Base-by-base conservation (phyloP, 2,797 vertebrate species). In the Apogon hyalosoma region DNA sequence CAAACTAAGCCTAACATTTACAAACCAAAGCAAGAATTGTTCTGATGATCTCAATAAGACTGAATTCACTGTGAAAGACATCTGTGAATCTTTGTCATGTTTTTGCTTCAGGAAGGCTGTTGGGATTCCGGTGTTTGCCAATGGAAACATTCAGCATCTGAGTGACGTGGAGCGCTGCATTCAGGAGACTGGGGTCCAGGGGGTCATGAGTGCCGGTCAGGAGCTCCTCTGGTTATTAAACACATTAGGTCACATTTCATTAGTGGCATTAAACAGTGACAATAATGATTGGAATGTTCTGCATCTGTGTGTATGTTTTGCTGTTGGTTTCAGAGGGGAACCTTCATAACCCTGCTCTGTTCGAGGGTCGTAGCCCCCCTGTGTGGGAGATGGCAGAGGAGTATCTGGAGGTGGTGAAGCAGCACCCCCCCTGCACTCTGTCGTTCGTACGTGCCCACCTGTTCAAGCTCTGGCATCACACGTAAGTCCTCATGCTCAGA, bases 401-500 rank as follows among this genome's bases (percentile, higher is more conserved):
- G 76, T 99, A 99, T 63, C 91, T 99, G 52, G 95, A 95, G 70
- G 92, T 98, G 51, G 97, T 98, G 47, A 91, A 79, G 63, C 91
- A 92, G 77, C 82, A 96, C 69, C 90, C 96, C 1, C 97, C 97
- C 24, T 97, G 96, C 82, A 95, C 95, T 0, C 86, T 98, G 80
- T 99, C 98, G 69, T 97, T 90, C 0, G 94, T 98, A 58, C 94
- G 98, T 46, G 97, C 97, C 46, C 98, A 99, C 77, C 96, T 99
- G 85, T 99, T 99, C 92, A 99, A 98, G 88, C 94, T 99, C 55
- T 99, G 98, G 97, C 97, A 99, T 86, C 97, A 98, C 94, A 97
- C 97, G 98, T 99, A 95, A 78, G 96, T 90, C 54, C 14, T n/a
- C 10, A 0, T 36, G 9, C 21, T 45, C 7, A 15, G 3, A n/a